phyloP scores from a whole-genome alignment of 2,797 vertebrate species.

The Crenichthys baileyi region DNA sequence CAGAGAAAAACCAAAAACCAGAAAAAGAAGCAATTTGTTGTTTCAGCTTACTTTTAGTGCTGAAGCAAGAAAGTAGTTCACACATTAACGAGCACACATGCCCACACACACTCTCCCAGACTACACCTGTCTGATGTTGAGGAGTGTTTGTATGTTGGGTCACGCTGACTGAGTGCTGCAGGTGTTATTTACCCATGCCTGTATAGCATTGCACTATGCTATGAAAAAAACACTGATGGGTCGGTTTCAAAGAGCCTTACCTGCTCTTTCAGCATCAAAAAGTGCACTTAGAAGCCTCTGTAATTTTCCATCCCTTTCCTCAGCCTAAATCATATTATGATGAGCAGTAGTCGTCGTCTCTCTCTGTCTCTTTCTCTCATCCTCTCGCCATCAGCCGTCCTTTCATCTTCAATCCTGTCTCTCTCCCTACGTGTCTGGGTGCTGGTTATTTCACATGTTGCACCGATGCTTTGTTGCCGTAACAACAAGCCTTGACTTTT shows the following conservation, averaged over 20 bases:
- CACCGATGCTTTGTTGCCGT: slow-evolving; percentile 35
- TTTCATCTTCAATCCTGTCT: slow-evolving; percentile 49
- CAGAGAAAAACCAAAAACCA: slow-evolving; percentile 17
- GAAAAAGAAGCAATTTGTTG: slow-evolving; percentile 11
- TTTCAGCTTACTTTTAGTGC: slow-evolving; percentile 33
- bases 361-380: slow-evolving; percentile 23
- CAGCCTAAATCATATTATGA: slow-evolving; percentile 57
- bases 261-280: slow-evolving; percentile 70
- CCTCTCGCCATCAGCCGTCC: slow-evolving; percentile 30
- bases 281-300: slow-evolving; percentile 69
- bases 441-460: slow-evolving; percentile 27
- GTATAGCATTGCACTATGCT: slow-evolving; percentile 35
- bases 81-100: slow-evolving; percentile 15
- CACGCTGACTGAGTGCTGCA: slow-evolving; percentile 58
- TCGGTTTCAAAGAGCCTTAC: slow-evolving; percentile 68
- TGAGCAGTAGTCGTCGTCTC: slow-evolving; percentile 40
- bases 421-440: slow-evolving; percentile 11
- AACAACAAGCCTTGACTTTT: slow-evolving; percentile 39
- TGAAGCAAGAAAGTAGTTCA: slow-evolving; percentile 28
- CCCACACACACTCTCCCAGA: background rate
- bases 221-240: slow-evolving; percentile 50
- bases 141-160: slow-evolving; percentile 56
- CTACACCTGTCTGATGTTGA: slow-evolving; percentile 39
- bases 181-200: slow-evolving; percentile 67
- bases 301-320: slow-evolving; percentile 63